These are phyloP conservation scores for Melanostigma gelatinosum DNA, from an alignment of 2,113 vertebrate genomes.

Conservation along the genomic window DNA sequence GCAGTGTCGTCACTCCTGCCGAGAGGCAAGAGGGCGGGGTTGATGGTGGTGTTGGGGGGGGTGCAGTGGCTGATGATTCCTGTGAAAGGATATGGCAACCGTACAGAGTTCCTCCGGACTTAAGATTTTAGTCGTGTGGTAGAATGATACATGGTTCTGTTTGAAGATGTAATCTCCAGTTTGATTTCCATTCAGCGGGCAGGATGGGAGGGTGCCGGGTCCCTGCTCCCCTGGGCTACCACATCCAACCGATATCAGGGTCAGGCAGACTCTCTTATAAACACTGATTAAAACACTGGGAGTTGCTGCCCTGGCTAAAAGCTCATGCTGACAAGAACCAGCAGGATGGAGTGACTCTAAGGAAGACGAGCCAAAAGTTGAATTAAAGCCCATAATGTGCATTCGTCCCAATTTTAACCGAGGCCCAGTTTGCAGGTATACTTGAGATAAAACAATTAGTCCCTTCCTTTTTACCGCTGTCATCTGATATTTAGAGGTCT, in stretches of 20 bases:
- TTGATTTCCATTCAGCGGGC: conserved; percentile 78
- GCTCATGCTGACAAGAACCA: conserved; percentile 28
- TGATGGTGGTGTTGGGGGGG: not conserved
- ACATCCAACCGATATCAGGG: conserved; percentile 72
- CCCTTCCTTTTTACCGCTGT: not conserved
- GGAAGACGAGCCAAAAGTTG: not conserved
- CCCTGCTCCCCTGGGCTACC: conserved; percentile 64
- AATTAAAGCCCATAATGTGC: not conserved
- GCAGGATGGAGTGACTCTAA: conserved; percentile 25
- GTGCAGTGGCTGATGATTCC: conserved; percentile 39
- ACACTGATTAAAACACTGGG: conserved; percentile 74
- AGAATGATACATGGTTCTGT: conserved; percentile 54
- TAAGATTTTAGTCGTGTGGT: conserved; percentile 40
- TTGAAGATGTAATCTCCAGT: conserved; percentile 77
- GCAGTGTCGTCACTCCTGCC: conserved; percentile 64
- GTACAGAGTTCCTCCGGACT: conserved; percentile 58
- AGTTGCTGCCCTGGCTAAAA: conserved; percentile 43
- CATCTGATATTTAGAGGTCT: conserved; percentile 12
- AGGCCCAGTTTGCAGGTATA: not conserved
- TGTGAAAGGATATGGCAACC: conserved; percentile 52
- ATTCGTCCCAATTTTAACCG: not conserved
- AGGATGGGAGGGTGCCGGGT: conserved; percentile 82
- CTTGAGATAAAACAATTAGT: not conserved
- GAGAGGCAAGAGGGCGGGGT: conserved; percentile 48
- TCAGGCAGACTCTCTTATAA: conserved; percentile 76